These are phyloP conservation scores for Diorhabda carinulata DNA, from an alignment of 1,140 invertebrate species.

Conservation along the genomic window DNA sequence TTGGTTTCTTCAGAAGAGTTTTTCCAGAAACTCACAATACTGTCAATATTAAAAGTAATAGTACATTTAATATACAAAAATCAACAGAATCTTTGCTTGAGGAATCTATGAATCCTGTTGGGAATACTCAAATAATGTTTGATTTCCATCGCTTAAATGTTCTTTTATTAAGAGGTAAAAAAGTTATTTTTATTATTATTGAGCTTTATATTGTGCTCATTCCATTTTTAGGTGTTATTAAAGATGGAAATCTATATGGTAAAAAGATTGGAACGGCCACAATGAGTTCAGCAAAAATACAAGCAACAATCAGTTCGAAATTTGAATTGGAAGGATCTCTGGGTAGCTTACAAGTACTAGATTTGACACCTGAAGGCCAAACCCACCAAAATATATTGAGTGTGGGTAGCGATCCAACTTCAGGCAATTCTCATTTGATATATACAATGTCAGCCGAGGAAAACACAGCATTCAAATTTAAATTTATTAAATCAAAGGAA, in stretches of 20 bases:
- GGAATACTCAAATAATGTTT: constrained; percentile 74
- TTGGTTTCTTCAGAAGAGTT: constrained; percentile 78
- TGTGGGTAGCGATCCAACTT: constrained; percentile 73
- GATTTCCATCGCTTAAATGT: constrained; percentile 91
- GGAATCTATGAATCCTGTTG: constrained; percentile 29
- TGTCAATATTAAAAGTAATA: constrained; percentile 14
- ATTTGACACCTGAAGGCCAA: constrained; percentile 79
- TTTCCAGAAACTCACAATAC: constrained; percentile 53
- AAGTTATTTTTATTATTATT: background rate
- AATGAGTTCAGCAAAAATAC: constrained; percentile 83
- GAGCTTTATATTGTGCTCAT: background rate
- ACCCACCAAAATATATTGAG: constrained; percentile 81
- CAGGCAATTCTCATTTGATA: constrained; percentile 52
- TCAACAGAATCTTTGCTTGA: constrained; percentile 37
- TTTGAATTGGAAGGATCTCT: constrained; percentile 77
- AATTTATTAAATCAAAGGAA: constrained; percentile 51
- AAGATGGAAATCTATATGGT: constrained; percentile 66
- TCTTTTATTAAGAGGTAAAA: constrained; percentile 68
- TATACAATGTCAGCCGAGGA: constrained; percentile 51
- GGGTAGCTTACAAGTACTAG: constrained; percentile 85
- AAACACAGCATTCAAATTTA: constrained; percentile 64
- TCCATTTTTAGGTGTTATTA: constrained; percentile 50
- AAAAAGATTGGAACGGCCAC: constrained; percentile 92
- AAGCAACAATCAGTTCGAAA: constrained; percentile 73
- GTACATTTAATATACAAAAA: constrained; percentile 20